Evolutionary conservation across 2,113 vertebrate genomes (phyloP), one percentile per base, ranked within the genome.

Genomic region (Oryzias javanicus): DNA sequence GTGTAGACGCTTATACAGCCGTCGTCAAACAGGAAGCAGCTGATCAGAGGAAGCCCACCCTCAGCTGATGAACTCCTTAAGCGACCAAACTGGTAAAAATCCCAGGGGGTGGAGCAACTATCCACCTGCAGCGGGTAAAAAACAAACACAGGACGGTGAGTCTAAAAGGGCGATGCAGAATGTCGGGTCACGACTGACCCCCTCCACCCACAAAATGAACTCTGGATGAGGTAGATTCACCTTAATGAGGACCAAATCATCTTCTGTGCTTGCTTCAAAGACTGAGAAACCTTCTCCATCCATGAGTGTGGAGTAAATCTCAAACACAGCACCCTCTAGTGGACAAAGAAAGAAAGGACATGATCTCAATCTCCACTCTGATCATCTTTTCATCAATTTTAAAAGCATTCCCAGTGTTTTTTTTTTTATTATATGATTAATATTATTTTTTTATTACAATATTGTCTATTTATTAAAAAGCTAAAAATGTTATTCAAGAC

Each of bases 1-100:
- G 46, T 35, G 48, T 76, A 80, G 25, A 80, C 35, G 0, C 61
- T 67, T 54, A 73, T 12, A 47, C 73, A 70, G 19, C 69, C 47
- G 1, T 80, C 49, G 22, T 45, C 29, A 25, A 70, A 80, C 65
- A 70, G 57, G 65, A 76, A 80, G 13, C 73, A 80, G 65, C 78
- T 70, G 73, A 76, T 29, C 35, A 14, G 49, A 52, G 71, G 71
- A 17, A 74, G 57, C 3, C 40, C 1, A 3, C 2, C 29, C 4
- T 19, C 12, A 13, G 15, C 0, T 1, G 69, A 2, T 0, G 1
- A 67, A 49, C 1, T 49, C 35, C 10, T 74, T 46, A 79, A 55
- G 5, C 47, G 67, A 4, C 1, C 14, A 4, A 71, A 74, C 63
- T 70, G 62, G 14, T 79, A 29, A 19, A 74, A 71, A 12, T 80